A percentile compares a stretch with the other conserved stretches of the same genome.
Conservation (phyloP, 2,888 invertebrate genomes). For the Apodemia zela region DNA sequence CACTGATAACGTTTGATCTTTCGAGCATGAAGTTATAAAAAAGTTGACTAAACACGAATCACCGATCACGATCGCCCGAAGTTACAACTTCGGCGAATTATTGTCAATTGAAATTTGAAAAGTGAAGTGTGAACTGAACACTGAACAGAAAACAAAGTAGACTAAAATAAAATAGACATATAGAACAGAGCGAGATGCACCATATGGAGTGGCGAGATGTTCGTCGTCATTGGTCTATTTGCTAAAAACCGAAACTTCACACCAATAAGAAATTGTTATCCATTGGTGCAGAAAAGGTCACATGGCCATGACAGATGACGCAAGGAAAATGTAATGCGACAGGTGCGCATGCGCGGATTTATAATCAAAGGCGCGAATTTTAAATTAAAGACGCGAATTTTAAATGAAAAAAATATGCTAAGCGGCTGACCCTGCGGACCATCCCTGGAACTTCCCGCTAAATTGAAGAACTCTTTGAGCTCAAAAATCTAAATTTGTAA, state of each 20-base stretch:
- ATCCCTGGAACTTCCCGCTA: too few species aligned
- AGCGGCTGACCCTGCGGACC: too few species aligned
- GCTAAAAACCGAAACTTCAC: conserved; percentile 49
- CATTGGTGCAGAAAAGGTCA: conserved; percentile 60
- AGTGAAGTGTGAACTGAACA: conserved; percentile 6
- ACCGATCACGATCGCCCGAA: conserved; percentile 35
- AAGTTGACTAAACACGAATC: conserved; percentile 23
- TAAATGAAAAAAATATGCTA: too few species aligned
- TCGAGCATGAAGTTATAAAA: conserved; percentile 19
- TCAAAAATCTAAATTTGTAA: too few species aligned
- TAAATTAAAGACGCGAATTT: too few species aligned
- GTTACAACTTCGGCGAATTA: conserved; percentile 39
- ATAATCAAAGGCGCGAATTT: neutral
- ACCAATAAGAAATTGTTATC: conserved; percentile 46
- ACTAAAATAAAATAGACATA: neutral
- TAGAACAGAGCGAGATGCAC: neutral
- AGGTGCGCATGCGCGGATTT: conserved; percentile 1
- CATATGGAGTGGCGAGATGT: conserved; percentile 33
- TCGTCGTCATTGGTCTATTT: conserved; percentile 51
- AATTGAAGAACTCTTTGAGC: too few species aligned
- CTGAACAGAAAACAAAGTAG: neutral
- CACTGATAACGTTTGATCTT: conserved; percentile 27
- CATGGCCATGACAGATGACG: conserved; percentile 39
- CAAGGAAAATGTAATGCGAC: neutral
- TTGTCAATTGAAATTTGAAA: conserved; percentile 22